These are phyloP conservation scores for Thunnus maccoyii DNA, from an alignment of 2,113 vertebrate genomes.

Conservation along the genomic window DNA sequence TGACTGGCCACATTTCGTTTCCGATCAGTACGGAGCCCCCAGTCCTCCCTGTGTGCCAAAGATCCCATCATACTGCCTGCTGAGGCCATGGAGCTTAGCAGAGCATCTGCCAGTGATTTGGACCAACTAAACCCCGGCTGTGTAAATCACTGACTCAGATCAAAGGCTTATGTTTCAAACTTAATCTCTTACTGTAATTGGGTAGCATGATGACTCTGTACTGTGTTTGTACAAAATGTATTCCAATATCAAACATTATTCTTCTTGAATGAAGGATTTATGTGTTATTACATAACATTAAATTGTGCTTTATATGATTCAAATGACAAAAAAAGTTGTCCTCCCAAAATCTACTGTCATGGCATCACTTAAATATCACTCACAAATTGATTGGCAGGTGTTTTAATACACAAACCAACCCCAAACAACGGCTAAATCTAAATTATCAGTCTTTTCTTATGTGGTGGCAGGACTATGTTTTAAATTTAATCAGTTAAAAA, in stretches of 20 bases:
- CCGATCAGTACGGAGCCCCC: slow-evolving; percentile 49
- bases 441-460: neutral
- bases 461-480: neutral
- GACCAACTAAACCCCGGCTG: slow-evolving; percentile 76
- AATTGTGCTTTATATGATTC: slow-evolving; percentile 3
- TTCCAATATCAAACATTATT: slow-evolving; percentile 29
- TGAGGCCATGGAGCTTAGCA: slow-evolving; percentile 67
- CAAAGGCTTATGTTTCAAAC: slow-evolving; percentile 73
- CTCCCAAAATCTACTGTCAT: neutral
- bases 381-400: neutral
- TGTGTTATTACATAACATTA: slow-evolving; percentile 19
- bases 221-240: slow-evolving; percentile 11
- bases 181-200: slow-evolving; percentile 72
- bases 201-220: slow-evolving; percentile 44
- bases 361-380: no score
- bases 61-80: slow-evolving; percentile 68
- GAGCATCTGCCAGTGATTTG: slow-evolving; percentile 79
- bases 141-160: slow-evolving; percentile 77
- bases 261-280: slow-evolving; percentile 35
- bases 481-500: neutral
- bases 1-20: slow-evolving; percentile 54
- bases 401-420: neutral
- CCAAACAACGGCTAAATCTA: neutral
- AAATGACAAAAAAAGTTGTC: neutral
- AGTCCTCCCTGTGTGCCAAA: slow-evolving; percentile 53